Base-by-base conservation (phyloP, 2,888 invertebrate genomes). In the Lucinisca nassula region DNA sequence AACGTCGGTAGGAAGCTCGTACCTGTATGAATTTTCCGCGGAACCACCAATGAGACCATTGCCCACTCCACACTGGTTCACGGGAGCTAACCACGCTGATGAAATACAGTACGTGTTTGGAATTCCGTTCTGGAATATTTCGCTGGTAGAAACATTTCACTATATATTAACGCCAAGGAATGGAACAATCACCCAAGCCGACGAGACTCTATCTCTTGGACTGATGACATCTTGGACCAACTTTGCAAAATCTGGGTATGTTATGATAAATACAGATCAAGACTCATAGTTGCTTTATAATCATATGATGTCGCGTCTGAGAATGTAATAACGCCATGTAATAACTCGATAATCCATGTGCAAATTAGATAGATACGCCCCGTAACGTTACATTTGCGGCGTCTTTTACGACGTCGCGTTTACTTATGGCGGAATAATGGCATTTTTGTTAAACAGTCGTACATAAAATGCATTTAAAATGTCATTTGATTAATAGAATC, bases 41-140 rank as follows among this genome's bases (percentile, higher is more conserved):
- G 67, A 67, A 12, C 32, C 67, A 27, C 32, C 67, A 14, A 14
- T 35, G 3, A 21, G 37, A 6, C 3, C 37, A 27, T 12, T 67
- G 27, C 67, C 67, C 3, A 67, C 67, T 10, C 67, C 67, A n/a
- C 3, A 17, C 17, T 87, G 87, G 87, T 72, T 84, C 21, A 8
- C 92, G 89, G 95, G 95, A 1, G 93, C 93, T 8, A 93, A 94
- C 91, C 95, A 95, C 61, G 95, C 93, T 0, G 94, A 95, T 73
- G 95, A 95, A 78, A 88, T 95, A 6, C 92, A 93, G 37, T 93
- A 93, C 70, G 92, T 95, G 32, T 95, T 95, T 79, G 95, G 95
- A 17, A 55, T 76, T 14, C 82, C 90, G 17, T 32, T 80, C 14
- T 51, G 27, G 24, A 73, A 58, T 27, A 27, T 27, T 8, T 27